Evolutionary conservation across 92 coral and sea anemone species (phyloP), one percentile per base, ranked within the genome.

Genomic region (Epizoanthus rinbou): DNA sequence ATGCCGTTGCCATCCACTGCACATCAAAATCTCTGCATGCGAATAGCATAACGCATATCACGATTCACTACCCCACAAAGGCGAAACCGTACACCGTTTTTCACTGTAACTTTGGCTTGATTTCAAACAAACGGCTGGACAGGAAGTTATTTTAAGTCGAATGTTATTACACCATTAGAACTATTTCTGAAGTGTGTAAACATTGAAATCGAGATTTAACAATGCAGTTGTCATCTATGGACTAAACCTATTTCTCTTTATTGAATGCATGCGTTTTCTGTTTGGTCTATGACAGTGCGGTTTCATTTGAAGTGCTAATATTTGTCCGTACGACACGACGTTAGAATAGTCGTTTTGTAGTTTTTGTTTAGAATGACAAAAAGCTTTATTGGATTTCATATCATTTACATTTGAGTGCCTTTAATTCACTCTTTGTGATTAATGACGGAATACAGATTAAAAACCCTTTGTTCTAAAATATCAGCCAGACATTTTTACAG

Each of bases 321-420:
- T 78, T 60, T 22, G 59, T 62, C 52, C 37, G 23, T 37, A 14
- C 8, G 10, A 31, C 64, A 23, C 39, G 18, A 14, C 11, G 31
- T 62, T 43, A 60, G 14, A 39, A 35, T 37, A 41, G 37, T 62
- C 41, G 62, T 45, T 60, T 78, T 2, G 39, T 35, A 35, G 39
- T 35, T 35, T 35, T 35, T 78, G 82, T 78, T 78, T 78, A 17
- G n/a, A 37, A 59, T 60, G 70, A 78, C 71, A 78, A 78, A 78
- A 76, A 78, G 41, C 19, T 23, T 58, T 58, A 78, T 78, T 60
- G 70, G 82, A 78, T 59, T 22, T 78, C 23, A 14, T 53, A 74
- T 74, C 13, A 53, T 74, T 74, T 74, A 53, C 35, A 53, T 54
- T 74, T 24, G 41, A 56, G 17, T 47, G 21, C 43, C 11, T 52